These are phyloP conservation scores for Brachynemurus nebulosus DNA, from an alignment of 2,888 invertebrate genomes.

Conservation along the genomic window DNA sequence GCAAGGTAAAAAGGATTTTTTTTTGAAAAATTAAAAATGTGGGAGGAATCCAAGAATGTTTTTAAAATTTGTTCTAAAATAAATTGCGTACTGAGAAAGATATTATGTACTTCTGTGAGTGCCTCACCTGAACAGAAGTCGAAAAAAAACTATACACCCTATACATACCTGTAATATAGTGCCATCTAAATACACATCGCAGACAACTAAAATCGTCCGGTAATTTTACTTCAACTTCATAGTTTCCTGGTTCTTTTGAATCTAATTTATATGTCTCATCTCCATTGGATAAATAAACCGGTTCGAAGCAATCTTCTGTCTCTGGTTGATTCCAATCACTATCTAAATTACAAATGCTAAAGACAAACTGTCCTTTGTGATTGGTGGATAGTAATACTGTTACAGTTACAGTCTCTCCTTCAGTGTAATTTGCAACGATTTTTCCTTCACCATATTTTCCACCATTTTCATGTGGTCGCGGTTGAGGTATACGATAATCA, in stretches of 20 bases:
- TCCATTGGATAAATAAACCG: slow-evolving; percentile 26
- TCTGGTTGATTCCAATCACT: slow-evolving; percentile 26
- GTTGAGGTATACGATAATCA: slow-evolving; percentile 29
- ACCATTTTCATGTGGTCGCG: slow-evolving; percentile 38
- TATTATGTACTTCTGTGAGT: too few relatives aligned
- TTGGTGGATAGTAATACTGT: slow-evolving; percentile 26
- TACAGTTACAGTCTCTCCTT: slow-evolving; percentile 23
- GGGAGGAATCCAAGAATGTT: too few relatives aligned
- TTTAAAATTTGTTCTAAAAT: too few relatives aligned
- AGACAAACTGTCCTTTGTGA: slow-evolving; percentile 29
- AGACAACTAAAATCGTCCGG: slow-evolving; percentile 31
- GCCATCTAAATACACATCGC: slow-evolving; percentile 37
- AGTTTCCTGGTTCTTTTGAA: slow-evolving; percentile 17
- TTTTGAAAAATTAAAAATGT: too few relatives aligned
- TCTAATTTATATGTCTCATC: slow-evolving; percentile 22
- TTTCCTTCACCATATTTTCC: slow-evolving; percentile 35
- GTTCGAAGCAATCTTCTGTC: slow-evolving; percentile 32
- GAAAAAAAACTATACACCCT: too few relatives aligned
- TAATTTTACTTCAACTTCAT: slow-evolving; percentile 24
- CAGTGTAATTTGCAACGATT: slow-evolving; percentile 30
- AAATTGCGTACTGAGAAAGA: too few relatives aligned
- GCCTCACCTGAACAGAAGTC: too few relatives aligned
- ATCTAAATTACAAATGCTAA: slow-evolving; percentile 29
- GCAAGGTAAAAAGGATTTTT: too few relatives aligned
- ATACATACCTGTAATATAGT: slow-evolving; percentile 30